These are phyloP conservation scores for Chiloscyllium punctatum DNA, from an alignment of 2,797 vertebrate species.

Conservation along the genomic window DNA sequence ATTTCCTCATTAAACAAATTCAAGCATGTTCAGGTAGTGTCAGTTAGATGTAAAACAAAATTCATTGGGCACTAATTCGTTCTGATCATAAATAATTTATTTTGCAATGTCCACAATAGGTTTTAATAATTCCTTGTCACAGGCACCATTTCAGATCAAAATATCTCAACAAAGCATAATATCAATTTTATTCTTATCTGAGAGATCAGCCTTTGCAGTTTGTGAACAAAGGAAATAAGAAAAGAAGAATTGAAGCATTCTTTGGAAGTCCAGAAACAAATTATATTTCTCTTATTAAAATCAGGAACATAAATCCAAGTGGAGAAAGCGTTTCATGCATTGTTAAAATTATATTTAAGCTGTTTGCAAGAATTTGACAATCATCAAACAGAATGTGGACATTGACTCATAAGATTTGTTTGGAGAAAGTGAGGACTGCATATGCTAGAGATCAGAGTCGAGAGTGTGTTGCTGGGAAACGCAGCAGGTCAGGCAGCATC, in stretches of 20 bases:
- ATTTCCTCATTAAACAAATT: neutral
- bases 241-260: neutral
- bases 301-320: neutral
- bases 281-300: neutral
- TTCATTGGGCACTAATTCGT: neutral
- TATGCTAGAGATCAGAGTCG: too few species aligned
- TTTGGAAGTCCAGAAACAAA: neutral
- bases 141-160: neutral
- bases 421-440: too few species aligned
- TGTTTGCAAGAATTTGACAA: neutral
- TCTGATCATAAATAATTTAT: neutral
- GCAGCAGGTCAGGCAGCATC: too few species aligned
- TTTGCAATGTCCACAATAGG: too few species aligned
- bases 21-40: neutral
- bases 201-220: neutral
- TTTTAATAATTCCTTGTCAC: neutral
- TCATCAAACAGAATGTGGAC: neutral
- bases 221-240: neutral
- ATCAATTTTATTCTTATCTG: neutral
- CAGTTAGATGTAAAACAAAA: neutral
- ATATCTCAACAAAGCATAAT: neutral
- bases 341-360: constrained; percentile 5
- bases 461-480: too few species aligned
- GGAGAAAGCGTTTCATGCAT: neutral
- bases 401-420: neutral